These are phyloP conservation scores for Neotoxoptera formosana DNA, from an alignment of 1,140 invertebrate species.

Conservation along the genomic window DNA sequence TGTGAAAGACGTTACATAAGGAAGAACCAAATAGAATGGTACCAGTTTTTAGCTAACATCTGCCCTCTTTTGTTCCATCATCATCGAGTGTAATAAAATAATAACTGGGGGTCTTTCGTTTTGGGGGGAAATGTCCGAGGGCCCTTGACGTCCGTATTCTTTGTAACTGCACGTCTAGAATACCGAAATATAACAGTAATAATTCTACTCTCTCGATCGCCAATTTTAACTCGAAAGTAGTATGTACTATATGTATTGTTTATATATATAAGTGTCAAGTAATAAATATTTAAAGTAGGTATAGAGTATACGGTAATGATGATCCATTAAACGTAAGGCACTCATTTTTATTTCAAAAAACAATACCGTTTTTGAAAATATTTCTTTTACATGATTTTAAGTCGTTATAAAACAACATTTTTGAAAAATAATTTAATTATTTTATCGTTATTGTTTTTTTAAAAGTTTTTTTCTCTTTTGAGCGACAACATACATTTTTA, in stretches of 20 bases:
- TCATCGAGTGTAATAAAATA: constrained; percentile 39
- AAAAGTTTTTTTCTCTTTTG: too few relatives aligned
- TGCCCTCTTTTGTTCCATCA: constrained; percentile 48
- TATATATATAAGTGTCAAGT: too few relatives aligned
- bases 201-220: background rate
- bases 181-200: background rate
- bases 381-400: too few relatives aligned
- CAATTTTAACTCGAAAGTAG: background rate
- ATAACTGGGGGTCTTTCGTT: constrained; percentile 35
- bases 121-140: constrained; percentile 36
- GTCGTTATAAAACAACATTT: too few relatives aligned
- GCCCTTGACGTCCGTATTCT: background rate
- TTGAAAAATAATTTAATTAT: too few relatives aligned
- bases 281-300: too few relatives aligned
- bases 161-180: background rate
- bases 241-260: background rate
- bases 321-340: too few relatives aligned
- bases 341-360: too few relatives aligned
- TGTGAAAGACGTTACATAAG: constrained; percentile 55
- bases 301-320: too few relatives aligned
- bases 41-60: constrained; percentile 56
- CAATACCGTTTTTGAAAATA: too few relatives aligned
- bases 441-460: too few relatives aligned
- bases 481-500: too few relatives aligned
- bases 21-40: constrained; percentile 40